phyloP scores from a whole-genome alignment of 2,888 invertebrate species.

The Dasypogon diadema region DNA sequence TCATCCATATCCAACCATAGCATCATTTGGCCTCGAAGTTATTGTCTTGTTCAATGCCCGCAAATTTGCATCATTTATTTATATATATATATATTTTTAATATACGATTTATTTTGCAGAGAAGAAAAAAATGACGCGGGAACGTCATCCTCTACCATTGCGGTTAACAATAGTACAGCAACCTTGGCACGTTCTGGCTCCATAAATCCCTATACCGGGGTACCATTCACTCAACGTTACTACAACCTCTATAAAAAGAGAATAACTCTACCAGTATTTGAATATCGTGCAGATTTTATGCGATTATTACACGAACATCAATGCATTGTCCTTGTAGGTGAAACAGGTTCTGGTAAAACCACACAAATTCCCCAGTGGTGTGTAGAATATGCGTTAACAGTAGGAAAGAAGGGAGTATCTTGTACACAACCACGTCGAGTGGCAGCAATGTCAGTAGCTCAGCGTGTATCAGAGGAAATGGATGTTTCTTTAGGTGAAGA shows the following conservation, averaged over 20 bases:
- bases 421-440: slow-evolving; percentile 98
- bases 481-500: slow-evolving; percentile 93
- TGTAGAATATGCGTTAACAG: slow-evolving; percentile 78
- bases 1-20: too few species aligned
- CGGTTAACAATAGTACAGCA: slow-evolving; percentile 66
- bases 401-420: slow-evolving; percentile 84
- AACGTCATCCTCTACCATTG: slow-evolving; percentile 62
- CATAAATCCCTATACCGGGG: slow-evolving; percentile 83
- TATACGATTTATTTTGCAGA: too few species aligned
- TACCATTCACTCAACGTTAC: slow-evolving; percentile 89
- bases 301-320: slow-evolving; percentile 92
- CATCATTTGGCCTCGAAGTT: too few species aligned
- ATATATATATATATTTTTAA: too few species aligned
- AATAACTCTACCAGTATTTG: slow-evolving; percentile 95
- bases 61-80: too few species aligned
- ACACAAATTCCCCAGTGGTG: slow-evolving; percentile 99
- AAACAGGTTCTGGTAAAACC: slow-evolving; percentile 99
- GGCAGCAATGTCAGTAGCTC: slow-evolving; percentile 99
- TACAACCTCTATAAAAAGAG: slow-evolving; percentile 90
- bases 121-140: slow-evolving; percentile 57
- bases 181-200: slow-evolving; percentile 63
- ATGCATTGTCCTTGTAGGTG: slow-evolving; percentile 96
- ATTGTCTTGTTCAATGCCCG: too few species aligned
- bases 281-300: slow-evolving; percentile 97
- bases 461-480: slow-evolving; percentile 99